phyloP scores from a whole-genome alignment of 2,113 vertebrate species.

The Columba janthina region DNA sequence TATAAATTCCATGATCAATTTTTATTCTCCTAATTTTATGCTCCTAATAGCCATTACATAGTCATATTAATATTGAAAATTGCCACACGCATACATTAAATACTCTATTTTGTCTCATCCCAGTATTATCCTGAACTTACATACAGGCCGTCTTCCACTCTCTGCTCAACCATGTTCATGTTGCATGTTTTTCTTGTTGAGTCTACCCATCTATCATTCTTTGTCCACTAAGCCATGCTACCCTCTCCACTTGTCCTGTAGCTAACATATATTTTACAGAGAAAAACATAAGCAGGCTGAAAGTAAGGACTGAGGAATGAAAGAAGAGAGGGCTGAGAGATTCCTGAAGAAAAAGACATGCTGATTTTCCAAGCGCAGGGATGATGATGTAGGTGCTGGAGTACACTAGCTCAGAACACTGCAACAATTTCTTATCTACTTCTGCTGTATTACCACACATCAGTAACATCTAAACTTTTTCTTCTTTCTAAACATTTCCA shows the following conservation, averaged over 20 bases:
- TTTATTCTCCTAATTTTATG: conserved; percentile 19
- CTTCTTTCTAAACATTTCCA: background rate
- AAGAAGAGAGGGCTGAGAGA: background rate
- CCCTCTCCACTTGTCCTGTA: background rate
- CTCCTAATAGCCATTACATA: background rate
- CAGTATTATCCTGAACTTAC: background rate
- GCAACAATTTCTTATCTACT: background rate
- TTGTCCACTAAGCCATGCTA: background rate
- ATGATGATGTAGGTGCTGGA: background rate
- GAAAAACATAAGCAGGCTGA: background rate
- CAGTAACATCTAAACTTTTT: background rate
- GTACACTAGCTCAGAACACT: background rate
- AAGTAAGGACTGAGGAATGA: background rate
- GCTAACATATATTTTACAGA: background rate
- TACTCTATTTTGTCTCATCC: background rate
- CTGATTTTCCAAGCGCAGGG: background rate
- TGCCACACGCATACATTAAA: background rate
- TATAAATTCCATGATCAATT: background rate
- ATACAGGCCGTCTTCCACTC: background rate
- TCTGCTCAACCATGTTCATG: background rate
- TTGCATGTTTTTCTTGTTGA: background rate
- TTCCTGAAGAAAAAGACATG: background rate
- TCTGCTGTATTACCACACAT: background rate
- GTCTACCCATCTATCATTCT: background rate
- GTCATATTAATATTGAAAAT: background rate